Conservation (phyloP, 2,888 invertebrate species). For the Polyommatus icarus region DNA sequence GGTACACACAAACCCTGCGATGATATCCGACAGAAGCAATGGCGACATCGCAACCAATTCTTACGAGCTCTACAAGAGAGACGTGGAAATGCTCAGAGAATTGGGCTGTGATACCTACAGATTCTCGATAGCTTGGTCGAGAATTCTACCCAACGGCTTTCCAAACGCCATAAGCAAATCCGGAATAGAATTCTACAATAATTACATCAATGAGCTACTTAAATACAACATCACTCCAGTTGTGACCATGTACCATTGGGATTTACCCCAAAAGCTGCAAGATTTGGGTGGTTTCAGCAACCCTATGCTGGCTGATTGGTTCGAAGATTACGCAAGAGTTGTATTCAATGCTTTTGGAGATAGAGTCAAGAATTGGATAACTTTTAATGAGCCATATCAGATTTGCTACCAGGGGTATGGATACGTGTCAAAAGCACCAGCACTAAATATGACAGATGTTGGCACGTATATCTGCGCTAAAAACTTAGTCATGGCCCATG, state of each 20-base stretch:
- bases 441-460: conserved; percentile 58
- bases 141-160: conserved; percentile 62
- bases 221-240: conserved; percentile 61
- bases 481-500: conserved; percentile 81
- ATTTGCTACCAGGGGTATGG: conserved; percentile 74
- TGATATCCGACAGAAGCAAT: conserved; percentile 60
- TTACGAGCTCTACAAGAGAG: conserved; percentile 81
- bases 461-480: conserved; percentile 78
- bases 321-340: conserved; percentile 69
- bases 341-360: conserved; percentile 67
- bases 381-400: conserved; percentile 80
- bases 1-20: conserved; percentile 56
- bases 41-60: conserved; percentile 85
- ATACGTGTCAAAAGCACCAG: conserved; percentile 54
- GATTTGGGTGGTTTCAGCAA: conserved; percentile 65
- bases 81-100: conserved; percentile 70
- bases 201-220: conserved; percentile 72
- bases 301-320: conserved; percentile 59
- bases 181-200: conserved; percentile 76
- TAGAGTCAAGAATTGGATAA: conserved; percentile 80
- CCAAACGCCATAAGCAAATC: conserved; percentile 60
- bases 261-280: conserved; percentile 60
- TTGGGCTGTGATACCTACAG: conserved; percentile 76
- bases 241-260: conserved; percentile 62
- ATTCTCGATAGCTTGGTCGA: conserved; percentile 82